A percentile compares a stretch with the other conserved stretches of the same genome.
phyloP scores from a whole-genome alignment of 2,888 invertebrate genomes.

The Heliconius aoede region DNA sequence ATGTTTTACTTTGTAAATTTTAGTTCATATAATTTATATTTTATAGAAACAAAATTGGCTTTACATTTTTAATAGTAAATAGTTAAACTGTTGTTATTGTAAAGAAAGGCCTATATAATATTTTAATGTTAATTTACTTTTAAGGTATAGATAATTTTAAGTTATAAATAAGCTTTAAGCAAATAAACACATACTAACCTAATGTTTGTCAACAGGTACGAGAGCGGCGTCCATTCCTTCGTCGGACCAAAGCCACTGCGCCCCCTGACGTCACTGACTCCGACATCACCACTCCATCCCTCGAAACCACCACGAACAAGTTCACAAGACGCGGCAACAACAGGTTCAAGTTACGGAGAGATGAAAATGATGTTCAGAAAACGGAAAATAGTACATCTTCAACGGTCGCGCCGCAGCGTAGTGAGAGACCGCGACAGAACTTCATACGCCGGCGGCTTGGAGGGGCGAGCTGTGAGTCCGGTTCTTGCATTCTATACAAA shows the following conservation, averaged over 20 bases:
- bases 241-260: constrained; percentile 74
- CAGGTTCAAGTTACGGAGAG: constrained; percentile 60
- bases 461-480: constrained; percentile 76
- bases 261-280: constrained; percentile 63
- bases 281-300: constrained; percentile 52
- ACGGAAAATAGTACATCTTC: constrained; percentile 61
- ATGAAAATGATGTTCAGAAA: constrained; percentile 52
- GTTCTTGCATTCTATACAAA: constrained; percentile 53
- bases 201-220: constrained; percentile 63
- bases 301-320: constrained; percentile 63
- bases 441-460: constrained; percentile 69
- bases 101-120: neutral
- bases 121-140: neutral
- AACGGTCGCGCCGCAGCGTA: constrained; percentile 63
- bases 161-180: neutral
- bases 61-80: neutral
- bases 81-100: neutral
- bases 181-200: constrained; percentile 53
- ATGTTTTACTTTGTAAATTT: neutral
- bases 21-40: neutral
- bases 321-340: constrained; percentile 60
- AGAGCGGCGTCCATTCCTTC: constrained; percentile 67
- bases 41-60: neutral
- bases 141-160: neutral
- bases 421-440: constrained; percentile 73